phyloP scores from a whole-genome alignment of 2,113 vertebrate species.

The Lagenorhynchus albirostris region DNA sequence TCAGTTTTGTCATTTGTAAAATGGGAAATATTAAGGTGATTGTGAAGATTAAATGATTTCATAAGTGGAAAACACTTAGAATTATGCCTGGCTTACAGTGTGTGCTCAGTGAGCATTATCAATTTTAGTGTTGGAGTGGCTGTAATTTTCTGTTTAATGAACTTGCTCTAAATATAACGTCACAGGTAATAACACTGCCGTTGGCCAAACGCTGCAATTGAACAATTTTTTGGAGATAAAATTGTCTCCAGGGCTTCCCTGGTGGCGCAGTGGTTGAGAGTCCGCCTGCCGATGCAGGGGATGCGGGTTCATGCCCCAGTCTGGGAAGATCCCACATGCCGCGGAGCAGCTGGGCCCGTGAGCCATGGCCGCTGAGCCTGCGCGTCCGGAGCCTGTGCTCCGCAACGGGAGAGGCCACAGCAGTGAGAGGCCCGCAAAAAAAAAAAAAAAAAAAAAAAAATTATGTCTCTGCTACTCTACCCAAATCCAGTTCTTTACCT shows the following conservation, averaged over 20 bases:
- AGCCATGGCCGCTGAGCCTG: too few species aligned
- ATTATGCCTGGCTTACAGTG: neutral
- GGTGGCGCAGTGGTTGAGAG: too few species aligned
- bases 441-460: neutral
- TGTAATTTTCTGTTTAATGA: neutral
- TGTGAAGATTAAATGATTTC: neutral
- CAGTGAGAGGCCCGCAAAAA: too few species aligned
- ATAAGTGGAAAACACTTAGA: neutral
- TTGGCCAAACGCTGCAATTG: neutral
- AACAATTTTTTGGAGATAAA: neutral
- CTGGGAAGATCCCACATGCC: too few species aligned
- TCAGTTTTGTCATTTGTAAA: neutral
- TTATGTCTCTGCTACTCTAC: neutral
- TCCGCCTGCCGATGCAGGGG: too few species aligned
- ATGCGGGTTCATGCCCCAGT: fast-evolving
- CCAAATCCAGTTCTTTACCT: neutral
- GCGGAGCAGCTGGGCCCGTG: too few species aligned
- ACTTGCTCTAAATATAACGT: neutral
- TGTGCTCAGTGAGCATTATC: neutral
- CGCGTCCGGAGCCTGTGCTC: too few species aligned
- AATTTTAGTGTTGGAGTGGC: neutral
- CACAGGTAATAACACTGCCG: neutral
- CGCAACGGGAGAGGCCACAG: too few species aligned
- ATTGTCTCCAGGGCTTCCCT: neutral
- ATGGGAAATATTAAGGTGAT: neutral